These are phyloP conservation scores for Erebia aethiops DNA, from an alignment of 2,888 invertebrate genomes.

Conservation along the genomic window DNA sequence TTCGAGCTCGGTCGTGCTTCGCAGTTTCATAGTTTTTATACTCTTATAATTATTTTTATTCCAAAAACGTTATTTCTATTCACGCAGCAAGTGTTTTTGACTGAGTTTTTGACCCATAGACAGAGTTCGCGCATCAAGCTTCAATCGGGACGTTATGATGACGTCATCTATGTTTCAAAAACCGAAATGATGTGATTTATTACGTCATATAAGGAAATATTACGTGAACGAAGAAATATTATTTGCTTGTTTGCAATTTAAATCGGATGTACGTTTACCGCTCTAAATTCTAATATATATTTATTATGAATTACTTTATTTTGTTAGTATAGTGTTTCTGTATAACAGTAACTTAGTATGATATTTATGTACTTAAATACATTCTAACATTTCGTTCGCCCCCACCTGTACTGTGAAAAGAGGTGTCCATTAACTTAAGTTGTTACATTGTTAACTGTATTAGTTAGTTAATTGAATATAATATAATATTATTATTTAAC, in stretches of 20 bases:
- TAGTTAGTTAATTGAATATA: background rate
- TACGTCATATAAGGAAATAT: too few species aligned
- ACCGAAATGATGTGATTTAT: too few species aligned
- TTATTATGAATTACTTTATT: background rate
- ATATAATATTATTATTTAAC: background rate
- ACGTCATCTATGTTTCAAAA: too few species aligned
- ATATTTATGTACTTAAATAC: background rate
- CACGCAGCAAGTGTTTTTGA: too few species aligned
- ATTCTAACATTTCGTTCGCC: slow-evolving; percentile 4
- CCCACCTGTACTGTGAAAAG: slow-evolving; percentile 4
- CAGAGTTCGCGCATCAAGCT: too few species aligned
- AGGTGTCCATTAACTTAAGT: background rate
- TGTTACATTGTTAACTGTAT: slow-evolving; percentile 15
- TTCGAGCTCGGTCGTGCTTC: too few species aligned
- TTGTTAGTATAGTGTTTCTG: slow-evolving; percentile 4
- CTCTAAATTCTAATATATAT: background rate
- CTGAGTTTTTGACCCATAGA: too few species aligned
- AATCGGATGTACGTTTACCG: background rate
- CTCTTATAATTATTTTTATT: too few species aligned
- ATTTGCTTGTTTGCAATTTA: background rate
- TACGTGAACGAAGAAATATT: too few species aligned
- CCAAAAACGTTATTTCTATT: too few species aligned
- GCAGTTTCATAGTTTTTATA: too few species aligned
- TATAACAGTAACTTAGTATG: slow-evolving; percentile 10
- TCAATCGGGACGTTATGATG: too few species aligned